A percentile compares a stretch with the other conserved stretches of the same genome.
These are phyloP conservation scores for Capromys pilorides DNA, from an alignment of 2,797 vertebrate genomes.

Conservation along the genomic window DNA sequence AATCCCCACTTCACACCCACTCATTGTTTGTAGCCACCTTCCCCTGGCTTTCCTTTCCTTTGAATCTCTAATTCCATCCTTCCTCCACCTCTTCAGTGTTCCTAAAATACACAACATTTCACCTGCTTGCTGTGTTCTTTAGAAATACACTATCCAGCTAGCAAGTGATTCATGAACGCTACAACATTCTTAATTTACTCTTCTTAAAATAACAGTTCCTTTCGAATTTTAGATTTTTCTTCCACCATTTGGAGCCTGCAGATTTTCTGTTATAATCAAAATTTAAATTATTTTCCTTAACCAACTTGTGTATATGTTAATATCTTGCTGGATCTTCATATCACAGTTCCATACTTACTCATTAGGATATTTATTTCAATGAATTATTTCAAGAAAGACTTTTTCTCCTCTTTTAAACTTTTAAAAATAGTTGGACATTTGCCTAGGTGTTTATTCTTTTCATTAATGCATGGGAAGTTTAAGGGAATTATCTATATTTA, in stretches of 20 bases:
- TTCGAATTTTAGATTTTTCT: background rate
- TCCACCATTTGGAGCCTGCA: background rate
- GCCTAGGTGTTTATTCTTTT: slow-evolving; percentile 27
- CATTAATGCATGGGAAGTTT: background rate
- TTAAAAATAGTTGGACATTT: background rate
- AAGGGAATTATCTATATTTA: background rate
- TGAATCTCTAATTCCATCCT: slow-evolving; percentile 73
- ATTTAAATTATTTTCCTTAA: slow-evolving; percentile 41
- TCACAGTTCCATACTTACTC: background rate
- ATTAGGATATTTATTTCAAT: background rate
- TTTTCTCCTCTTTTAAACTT: background rate
- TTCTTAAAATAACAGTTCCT: slow-evolving; percentile 12
- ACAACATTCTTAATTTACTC: background rate
- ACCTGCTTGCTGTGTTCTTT: slow-evolving; percentile 63
- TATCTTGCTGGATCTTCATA: slow-evolving; percentile 9
- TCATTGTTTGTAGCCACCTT: slow-evolving; percentile 59
- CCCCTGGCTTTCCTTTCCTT: slow-evolving; percentile 59
- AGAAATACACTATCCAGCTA: slow-evolving; percentile 26
- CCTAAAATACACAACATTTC: slow-evolving; percentile 72
- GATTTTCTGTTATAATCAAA: slow-evolving; percentile 42
- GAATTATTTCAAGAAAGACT: background rate
- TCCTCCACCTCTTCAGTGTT: slow-evolving; percentile 75
- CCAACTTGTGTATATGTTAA: background rate
- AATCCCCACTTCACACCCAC: slow-evolving; percentile 54
- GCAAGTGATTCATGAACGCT: slow-evolving; percentile 28